These are phyloP conservation scores for Congeria kusceri DNA, from an alignment of 2,888 invertebrate genomes.

Conservation along the genomic window DNA sequence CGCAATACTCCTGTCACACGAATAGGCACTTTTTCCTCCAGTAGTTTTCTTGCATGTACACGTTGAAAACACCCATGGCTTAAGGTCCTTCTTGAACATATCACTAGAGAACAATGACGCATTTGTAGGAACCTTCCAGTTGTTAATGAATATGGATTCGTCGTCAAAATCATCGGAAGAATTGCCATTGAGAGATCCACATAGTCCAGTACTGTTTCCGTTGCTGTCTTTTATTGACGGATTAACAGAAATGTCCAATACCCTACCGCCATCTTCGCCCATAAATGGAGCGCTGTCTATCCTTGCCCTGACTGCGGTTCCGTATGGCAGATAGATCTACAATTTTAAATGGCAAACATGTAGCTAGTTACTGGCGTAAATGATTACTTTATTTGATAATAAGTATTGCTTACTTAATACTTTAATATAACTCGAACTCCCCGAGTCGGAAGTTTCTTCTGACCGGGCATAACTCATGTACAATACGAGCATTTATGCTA, in stretches of 20 bases:
- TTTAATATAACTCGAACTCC: too few relatives aligned
- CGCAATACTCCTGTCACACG: slow-evolving; percentile 20
- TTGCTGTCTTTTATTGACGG: slow-evolving; percentile 25
- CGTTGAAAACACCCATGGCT: slow-evolving; percentile 22
- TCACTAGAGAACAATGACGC: slow-evolving; percentile 13
- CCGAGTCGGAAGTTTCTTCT: too few relatives aligned
- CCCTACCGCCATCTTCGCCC: slow-evolving; percentile 28
- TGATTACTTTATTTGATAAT: too few relatives aligned
- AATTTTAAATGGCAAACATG: too few relatives aligned
- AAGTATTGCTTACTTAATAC: too few relatives aligned
- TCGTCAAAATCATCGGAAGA: slow-evolving; percentile 21
- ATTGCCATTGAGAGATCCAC: slow-evolving; percentile 30
- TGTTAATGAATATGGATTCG: not conserved
- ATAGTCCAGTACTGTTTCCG: slow-evolving; percentile 24
- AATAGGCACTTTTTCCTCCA: not conserved
- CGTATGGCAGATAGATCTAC: slow-evolving; percentile 42
- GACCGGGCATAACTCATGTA: too few relatives aligned
- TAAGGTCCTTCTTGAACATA: not conserved
- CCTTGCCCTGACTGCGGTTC: slow-evolving; percentile 35
- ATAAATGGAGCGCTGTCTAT: slow-evolving; percentile 36
- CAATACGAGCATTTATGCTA: too few relatives aligned
- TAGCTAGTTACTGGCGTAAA: too few relatives aligned
- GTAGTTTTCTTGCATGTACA: slow-evolving; percentile 14
- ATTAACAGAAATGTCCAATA: slow-evolving; percentile 21
- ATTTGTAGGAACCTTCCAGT: not conserved